These are phyloP conservation scores for Drosophila tsacasi DNA, from an alignment of 1,140 invertebrate genomes.

Conservation along the genomic window DNA sequence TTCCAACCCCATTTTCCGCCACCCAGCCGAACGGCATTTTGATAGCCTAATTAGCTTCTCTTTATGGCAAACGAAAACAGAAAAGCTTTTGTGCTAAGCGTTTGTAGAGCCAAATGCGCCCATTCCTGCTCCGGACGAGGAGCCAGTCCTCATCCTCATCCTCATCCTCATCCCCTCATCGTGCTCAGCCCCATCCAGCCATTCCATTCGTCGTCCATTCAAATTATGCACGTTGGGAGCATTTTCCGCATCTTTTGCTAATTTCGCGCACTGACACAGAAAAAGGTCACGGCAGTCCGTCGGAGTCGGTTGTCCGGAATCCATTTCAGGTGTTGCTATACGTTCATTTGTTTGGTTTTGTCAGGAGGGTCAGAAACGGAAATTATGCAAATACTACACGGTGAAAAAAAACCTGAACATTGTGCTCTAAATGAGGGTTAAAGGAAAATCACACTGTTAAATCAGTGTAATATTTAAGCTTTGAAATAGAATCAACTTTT, in stretches of 20 bases:
- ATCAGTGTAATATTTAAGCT: background rate
- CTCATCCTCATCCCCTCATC: background rate
- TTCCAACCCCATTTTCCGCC: constrained; percentile 15
- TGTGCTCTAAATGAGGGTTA: background rate
- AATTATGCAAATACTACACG: constrained; percentile 46
- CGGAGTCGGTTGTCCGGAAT: constrained; percentile 14
- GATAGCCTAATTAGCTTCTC: constrained; percentile 82
- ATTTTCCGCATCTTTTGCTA: constrained; percentile 78
- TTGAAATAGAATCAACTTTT: no score
- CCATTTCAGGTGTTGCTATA: constrained; percentile 51
- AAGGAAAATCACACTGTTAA: background rate
- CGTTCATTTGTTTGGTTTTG: constrained; percentile 43
- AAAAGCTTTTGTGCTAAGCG: constrained; percentile 78
- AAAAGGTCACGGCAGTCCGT: constrained; percentile 66
- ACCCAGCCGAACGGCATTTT: constrained; percentile 67
- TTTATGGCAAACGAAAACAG: constrained; percentile 69
- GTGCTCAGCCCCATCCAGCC: constrained; percentile 3
- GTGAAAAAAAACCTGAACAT: background rate
- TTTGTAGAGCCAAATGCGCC: constrained; percentile 65
- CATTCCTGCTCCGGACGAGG: constrained; percentile 8
- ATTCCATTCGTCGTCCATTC: constrained; percentile 47
- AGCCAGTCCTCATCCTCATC: background rate
- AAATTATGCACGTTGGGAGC: constrained; percentile 73
- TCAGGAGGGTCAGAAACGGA: constrained; percentile 22
- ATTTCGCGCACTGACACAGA: constrained; percentile 74